These are phyloP conservation scores for Manduca sexta DNA, from an alignment of 1,140 invertebrate genomes.

Conservation along the genomic window DNA sequence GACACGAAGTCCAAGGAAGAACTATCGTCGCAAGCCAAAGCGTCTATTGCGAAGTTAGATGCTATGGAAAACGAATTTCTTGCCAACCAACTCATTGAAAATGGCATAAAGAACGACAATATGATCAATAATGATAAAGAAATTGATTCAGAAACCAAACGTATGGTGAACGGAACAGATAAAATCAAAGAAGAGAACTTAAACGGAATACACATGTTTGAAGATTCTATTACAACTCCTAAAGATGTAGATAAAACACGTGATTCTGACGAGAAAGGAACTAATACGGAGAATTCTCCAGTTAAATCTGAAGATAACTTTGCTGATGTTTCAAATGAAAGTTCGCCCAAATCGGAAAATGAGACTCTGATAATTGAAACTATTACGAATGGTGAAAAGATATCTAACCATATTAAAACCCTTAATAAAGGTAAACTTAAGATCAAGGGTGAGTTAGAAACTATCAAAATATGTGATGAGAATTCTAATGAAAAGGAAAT, in stretches of 20 bases:
- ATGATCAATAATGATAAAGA: constrained; percentile 45
- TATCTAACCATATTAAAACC: constrained; percentile 1
- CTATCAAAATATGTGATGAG: too few relatives aligned
- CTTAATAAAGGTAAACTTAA: too few relatives aligned
- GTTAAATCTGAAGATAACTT: constrained; percentile 62
- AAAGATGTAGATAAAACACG: constrained; percentile 1
- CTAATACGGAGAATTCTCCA: constrained; percentile 34
- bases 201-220: background rate
- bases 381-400: constrained; percentile 14
- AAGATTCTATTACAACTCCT: background rate
- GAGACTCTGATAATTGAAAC: constrained; percentile 22
- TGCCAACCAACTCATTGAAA: constrained; percentile 40
- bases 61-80: constrained; percentile 64
- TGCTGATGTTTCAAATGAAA: constrained; percentile 55
- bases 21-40: constrained; percentile 39
- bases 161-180: too few relatives aligned
- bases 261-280: constrained; percentile 25
- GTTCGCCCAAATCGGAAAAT: constrained; percentile 39
- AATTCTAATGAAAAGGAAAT: too few relatives aligned
- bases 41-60: constrained; percentile 52
- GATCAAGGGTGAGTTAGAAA: too few relatives aligned
- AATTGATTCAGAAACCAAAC: background rate
- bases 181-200: constrained; percentile 11
- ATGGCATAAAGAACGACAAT: constrained; percentile 55
- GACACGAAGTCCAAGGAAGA: constrained; percentile 12